A percentile compares a stretch with the other conserved stretches of the same genome.
phyloP scores from a whole-genome alignment of 2,888 invertebrate genomes.

The Plebejus argus region DNA sequence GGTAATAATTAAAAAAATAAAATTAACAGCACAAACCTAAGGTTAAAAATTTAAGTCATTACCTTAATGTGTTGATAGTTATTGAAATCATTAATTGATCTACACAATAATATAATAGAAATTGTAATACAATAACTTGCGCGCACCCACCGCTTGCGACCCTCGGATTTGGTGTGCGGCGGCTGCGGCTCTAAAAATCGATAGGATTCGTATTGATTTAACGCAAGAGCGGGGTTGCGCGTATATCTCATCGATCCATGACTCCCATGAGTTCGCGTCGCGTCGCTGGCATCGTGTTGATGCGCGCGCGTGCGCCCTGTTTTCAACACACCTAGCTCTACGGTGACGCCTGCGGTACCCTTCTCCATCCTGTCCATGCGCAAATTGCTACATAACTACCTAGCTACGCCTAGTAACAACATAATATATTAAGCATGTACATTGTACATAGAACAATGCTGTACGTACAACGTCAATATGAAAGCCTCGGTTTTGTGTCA shows the following conservation, averaged over 20 bases:
- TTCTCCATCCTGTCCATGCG: slow-evolving; percentile 71
- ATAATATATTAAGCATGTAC: neutral
- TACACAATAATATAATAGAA: slow-evolving; percentile 34
- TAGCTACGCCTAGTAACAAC: neutral
- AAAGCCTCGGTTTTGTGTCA: neutral
- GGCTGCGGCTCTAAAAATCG: slow-evolving; percentile 86
- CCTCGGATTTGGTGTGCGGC: slow-evolving; percentile 75
- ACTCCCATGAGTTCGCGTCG: slow-evolving; percentile 57
- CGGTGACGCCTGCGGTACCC: slow-evolving; percentile 51
- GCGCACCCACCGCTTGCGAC: slow-evolving; percentile 79
- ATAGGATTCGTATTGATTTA: slow-evolving; percentile 87
- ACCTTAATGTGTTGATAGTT: neutral
- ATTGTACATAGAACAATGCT: neutral
- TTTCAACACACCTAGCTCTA: slow-evolving; percentile 55
- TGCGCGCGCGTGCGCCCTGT: slow-evolving; percentile 47
- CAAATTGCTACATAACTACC: slow-evolving; percentile 50
- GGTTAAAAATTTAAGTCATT: neutral
- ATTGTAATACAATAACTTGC: slow-evolving; percentile 46
- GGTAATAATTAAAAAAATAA: neutral
- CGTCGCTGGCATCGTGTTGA: slow-evolving; percentile 50
- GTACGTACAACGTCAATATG: neutral
- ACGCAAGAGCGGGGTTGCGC: slow-evolving; percentile 85
- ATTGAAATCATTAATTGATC: slow-evolving; percentile 3
- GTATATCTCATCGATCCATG: slow-evolving; percentile 88
- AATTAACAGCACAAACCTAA: neutral